Conservation (phyloP, 2,888 invertebrate species). For the Drosophila anomelani region DNA sequence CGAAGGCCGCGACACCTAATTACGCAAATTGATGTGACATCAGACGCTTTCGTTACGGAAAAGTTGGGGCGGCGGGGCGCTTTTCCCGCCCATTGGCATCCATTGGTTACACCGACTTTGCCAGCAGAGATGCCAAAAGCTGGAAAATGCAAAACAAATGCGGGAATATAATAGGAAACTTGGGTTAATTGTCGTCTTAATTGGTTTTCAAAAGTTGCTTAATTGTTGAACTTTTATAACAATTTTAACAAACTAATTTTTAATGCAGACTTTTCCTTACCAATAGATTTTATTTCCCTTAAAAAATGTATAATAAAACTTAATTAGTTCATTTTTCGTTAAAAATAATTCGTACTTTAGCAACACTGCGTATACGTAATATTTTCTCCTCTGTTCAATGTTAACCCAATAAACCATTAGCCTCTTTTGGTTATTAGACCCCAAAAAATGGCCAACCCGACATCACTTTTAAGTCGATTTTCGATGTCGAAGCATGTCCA, state of each 20-base stretch:
- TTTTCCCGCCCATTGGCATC: conserved; percentile 10
- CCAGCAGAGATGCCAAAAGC: conserved; percentile 5
- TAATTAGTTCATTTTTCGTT: background rate
- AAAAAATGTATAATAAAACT: too few species aligned
- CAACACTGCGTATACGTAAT: background rate
- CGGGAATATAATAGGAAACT: too few species aligned
- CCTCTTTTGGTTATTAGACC: too few species aligned
- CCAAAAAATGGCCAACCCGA: background rate
- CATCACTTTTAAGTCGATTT: conserved; percentile 7
- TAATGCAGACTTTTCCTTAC: too few species aligned
- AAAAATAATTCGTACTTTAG: background rate
- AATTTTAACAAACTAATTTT: too few species aligned
- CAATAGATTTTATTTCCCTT: background rate
- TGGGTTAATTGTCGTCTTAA: background rate
- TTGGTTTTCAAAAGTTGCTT: background rate
- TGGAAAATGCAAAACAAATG: background rate
- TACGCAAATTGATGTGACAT: conserved; percentile 46
- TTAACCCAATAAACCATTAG: too few species aligned
- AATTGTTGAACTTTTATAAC: too few species aligned
- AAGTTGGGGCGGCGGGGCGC: conserved; percentile 9
- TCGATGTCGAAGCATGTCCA: conserved; percentile 14
- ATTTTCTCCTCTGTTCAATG: background rate
- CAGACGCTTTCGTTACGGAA: conserved; percentile 6
- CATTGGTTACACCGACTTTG: conserved; percentile 16
- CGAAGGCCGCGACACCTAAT: conserved; percentile 36